Evolutionary conservation across 2,113 vertebrate species (phyloP), one percentile per base, ranked within the genome.

Genomic region (Onychostruthus taczanowskii): DNA sequence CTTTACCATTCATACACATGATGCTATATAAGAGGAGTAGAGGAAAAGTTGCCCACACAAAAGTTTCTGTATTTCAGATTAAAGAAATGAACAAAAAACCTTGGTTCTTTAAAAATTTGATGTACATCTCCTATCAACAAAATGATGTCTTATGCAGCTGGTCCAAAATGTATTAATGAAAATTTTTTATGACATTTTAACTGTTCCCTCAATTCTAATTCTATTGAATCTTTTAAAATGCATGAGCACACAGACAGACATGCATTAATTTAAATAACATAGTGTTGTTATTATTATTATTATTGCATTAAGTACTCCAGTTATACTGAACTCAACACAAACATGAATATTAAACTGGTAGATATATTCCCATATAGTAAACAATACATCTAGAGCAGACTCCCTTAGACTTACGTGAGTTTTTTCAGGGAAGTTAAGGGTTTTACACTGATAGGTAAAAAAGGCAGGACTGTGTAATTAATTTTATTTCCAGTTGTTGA

Each of bases 401-500:
- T 61, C 8, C 20, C 23, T 74, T 84, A 31, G 23, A 44, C 5
- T 66, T 27, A 44, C 0, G 1, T 82, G 53, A 80, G 19, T 50
- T 68, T 26, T 83, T 79, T 68, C 49, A 61, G 33, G 19, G 27
- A 85, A 79, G 9, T 28, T 56, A 81, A 84, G 49, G 19, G 30
- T 62, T 26, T 28, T 62, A 41, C 21, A 62, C n/a, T 58, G 43
- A 52, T 47, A 70, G 62, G 37, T 52, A 92, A 77, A 77, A 66
- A 87, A 81, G 37, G 27, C 39, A 94, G 50, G 35, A 83, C 30
- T 89, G 18, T 69, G n/a, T 80, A 95, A 94, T 96, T 95, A 87
- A 95, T 95, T 92, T 97, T 96, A 93, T 96, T 95, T 95, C 49
- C 87, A 96, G 67, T 39, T 89, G 70, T 93, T 96, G 87, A 92